phyloP scores from a whole-genome alignment of 2,113 vertebrate species.

The sheep (Ovis aries) region DNA sequence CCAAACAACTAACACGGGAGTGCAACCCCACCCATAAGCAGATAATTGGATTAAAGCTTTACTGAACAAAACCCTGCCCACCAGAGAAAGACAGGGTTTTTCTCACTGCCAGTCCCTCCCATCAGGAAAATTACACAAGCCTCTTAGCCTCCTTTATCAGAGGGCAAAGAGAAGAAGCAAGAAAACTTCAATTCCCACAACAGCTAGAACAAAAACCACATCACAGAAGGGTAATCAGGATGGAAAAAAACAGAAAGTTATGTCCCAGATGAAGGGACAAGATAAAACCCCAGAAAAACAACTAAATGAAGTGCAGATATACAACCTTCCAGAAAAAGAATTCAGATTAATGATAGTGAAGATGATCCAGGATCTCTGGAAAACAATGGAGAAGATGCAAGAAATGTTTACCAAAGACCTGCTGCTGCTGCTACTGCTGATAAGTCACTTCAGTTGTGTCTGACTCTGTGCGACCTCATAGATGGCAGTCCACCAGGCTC shows the following conservation, averaged over 20 bases:
- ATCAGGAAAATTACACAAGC: neutral
- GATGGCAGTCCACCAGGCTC: fast-evolving
- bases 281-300: neutral
- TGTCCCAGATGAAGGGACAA: neutral
- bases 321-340: neutral
- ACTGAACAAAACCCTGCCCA: neutral
- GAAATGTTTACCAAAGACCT: neutral
- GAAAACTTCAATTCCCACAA: neutral
- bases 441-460: too few species aligned
- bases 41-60: neutral
- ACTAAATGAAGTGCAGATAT: neutral
- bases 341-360: neutral
- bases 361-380: neutral
- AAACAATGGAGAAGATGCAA: neutral
- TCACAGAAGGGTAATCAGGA: neutral
- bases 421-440: too few species aligned
- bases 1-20: neutral
- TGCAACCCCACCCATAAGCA: neutral
- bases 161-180: neutral
- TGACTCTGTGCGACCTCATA: too few species aligned
- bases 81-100: neutral
- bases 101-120: neutral
- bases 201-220: neutral
- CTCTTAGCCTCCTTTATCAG: neutral
- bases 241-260: neutral